Evolutionary conservation across 2,113 vertebrate species (phyloP).

Genomic region (Bothrops jararaca): DNA sequence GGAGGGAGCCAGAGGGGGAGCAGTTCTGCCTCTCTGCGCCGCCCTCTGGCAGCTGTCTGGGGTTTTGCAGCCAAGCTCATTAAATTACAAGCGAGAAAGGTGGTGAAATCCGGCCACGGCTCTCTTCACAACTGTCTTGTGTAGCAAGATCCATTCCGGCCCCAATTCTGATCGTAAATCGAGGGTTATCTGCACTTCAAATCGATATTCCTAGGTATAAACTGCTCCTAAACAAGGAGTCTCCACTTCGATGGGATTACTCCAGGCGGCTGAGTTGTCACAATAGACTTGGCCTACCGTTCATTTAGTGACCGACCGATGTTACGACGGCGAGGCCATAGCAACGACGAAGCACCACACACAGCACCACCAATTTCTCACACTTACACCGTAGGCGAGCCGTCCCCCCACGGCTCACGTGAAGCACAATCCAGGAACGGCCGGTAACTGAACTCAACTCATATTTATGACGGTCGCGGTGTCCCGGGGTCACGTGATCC

Average conservation of each 20-base stretch:
- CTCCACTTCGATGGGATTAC: background rate
- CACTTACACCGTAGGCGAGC: no score
- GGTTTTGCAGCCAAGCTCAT: background rate
- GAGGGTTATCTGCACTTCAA: background rate
- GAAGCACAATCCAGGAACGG: accelerated
- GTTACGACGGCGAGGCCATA: background rate
- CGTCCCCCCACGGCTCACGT: no score
- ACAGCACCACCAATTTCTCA: no score
- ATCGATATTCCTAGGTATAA: background rate
- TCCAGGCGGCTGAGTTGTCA: background rate
- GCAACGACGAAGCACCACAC: no score
- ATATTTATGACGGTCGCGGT: background rate
- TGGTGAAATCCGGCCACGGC: background rate
- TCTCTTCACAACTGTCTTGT: background rate
- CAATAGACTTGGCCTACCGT: background rate
- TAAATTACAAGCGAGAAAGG: background rate
- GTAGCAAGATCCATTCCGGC: background rate
- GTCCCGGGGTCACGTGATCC: background rate
- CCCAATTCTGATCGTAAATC: background rate
- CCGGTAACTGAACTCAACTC: background rate
- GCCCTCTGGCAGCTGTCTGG: background rate
- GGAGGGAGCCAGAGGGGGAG: background rate
- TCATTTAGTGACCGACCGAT: background rate
- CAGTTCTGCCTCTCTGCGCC: background rate
- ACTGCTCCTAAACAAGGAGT: background rate